Evolutionary conservation across 2,888 invertebrate genomes (phyloP), one percentile per base, ranked within the genome.

Genomic region (Tubulanus polymorphus): DNA sequence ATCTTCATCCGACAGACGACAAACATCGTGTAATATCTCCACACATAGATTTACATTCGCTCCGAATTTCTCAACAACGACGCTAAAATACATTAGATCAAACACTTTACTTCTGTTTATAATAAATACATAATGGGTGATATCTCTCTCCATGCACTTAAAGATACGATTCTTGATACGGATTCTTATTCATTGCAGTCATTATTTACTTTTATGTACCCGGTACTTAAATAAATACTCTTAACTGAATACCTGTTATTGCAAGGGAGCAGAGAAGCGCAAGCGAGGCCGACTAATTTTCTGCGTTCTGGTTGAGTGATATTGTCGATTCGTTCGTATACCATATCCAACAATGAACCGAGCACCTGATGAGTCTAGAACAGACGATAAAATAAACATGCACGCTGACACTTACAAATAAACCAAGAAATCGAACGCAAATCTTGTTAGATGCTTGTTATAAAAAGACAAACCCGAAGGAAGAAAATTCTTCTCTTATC

Each of bases 261-360:
- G 25, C 70, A 63, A 28, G 74, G 69, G 51, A 78, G 66, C 12
- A 79, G 68, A 55, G 82, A 81, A 10, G 81, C 74, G 32, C 83
- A 68, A 12, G 81, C 84, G 76, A 85, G 78, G 79, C 88, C 88
- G 62, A 91, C 84, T 29, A 94, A 83, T 79, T 95, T 95, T 70
- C 89, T 85, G 76, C 89, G 85, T 71, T 91, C 90, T 8, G 86
- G 84, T 64, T 90, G 89, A 0, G 88, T 85, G 2, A 91, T 86
- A 52, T 86, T 80, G 37, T 88, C 85, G 86, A 92, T 88, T 77
- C 87, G 88, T 61, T 85, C 85, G 6, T 90, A 84, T 90, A 91
- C 93, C 0, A 87, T 85, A 63, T 87, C 86, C 48, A 92, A 79
- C 37, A 76, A 54, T 25, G 59, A 57, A 25, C 67, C 66, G 27